Base-by-base conservation (phyloP, 2,888 invertebrate genomes). In the Stenoptilia bipunctidactyla region DNA sequence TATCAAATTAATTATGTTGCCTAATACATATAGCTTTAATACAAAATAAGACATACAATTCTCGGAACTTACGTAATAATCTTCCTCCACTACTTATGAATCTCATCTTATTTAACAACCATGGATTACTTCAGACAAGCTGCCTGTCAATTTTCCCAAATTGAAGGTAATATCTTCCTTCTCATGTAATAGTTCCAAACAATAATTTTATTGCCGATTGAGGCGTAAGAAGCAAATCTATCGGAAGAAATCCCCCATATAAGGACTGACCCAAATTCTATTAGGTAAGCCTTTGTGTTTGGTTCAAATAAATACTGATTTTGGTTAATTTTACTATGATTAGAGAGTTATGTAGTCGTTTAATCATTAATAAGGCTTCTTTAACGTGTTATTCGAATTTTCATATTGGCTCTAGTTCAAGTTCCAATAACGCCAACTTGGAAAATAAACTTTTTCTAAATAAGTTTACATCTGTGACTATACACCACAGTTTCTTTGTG, bases 191-290 rank as follows among this genome's bases (percentile, higher is more conserved):
- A 30, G 30, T 52, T 48, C 47, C 44, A 50, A 41, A 49, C 52
- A 55, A 53, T 66, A 61, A 66, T 65, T 65, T 66, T 64, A 65
- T 64, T 62, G 61, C 55, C 58, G 54, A 66, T 58, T 58, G 64
- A 65, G 57, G 58, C 66, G 62, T 56, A 61, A 52, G 58, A 56
- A 66, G 59, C 58, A 69, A 77, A 77, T 77, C 66, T 71, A 68
- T 71, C 48, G 76, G 71, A 77, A 76, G 69, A 63, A 71, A 66
- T 66, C 63, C 60, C 53, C 58, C 20, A 20, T 20, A 45, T 62
- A 63, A 48, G 53, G 57, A 53, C 57, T 67, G 66, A 71, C 66
- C 70, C 58, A 61, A 67, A 68, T 73, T 63, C 60, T 58, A 10
- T n/a, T 10, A n/a, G 30, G 6, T 30, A n/a, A 30, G 30, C 3